Conservation (phyloP, 2,797 vertebrate species). For the Vespertilio murinus region DNA sequence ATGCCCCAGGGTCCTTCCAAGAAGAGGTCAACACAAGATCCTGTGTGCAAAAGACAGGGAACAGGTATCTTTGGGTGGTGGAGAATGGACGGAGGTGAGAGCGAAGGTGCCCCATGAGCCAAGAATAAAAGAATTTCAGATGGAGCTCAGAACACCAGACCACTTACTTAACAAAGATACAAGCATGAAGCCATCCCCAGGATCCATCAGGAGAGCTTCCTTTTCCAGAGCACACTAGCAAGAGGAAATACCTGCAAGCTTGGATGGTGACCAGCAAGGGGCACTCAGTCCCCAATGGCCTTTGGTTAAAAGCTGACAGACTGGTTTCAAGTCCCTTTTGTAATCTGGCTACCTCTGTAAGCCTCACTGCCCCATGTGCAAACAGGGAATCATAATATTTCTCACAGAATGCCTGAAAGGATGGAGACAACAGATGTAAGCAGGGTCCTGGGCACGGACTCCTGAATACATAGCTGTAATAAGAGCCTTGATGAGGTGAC, state of each 20-base stretch:
- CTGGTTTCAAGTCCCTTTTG: too few species aligned
- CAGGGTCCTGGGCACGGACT: fast-evolving
- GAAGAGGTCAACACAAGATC: background rate
- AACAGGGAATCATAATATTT: background rate
- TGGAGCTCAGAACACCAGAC: too few species aligned
- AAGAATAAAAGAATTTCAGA: too few species aligned
- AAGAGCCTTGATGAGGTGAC: background rate
- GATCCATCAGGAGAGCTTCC: too few species aligned
- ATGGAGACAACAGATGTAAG: background rate
- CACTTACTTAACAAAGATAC: too few species aligned
- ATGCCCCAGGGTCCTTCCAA: background rate
- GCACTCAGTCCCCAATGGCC: fast-evolving
- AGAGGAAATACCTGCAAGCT: constrained; percentile 53
- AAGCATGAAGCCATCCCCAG: too few species aligned
- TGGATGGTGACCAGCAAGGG: background rate
- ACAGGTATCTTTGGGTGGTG: background rate
- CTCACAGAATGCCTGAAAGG: background rate
- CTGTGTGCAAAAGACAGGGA: background rate
- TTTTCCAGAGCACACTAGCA: constrained; percentile 88
- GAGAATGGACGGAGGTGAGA: background rate
- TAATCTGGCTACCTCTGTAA: background rate
- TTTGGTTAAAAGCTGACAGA: background rate
- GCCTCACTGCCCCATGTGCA: background rate
- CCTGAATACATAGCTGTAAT: fast-evolving
- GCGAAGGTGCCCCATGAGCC: background rate